phyloP scores from a whole-genome alignment of 2,113 vertebrate genomes.

The Phrynosoma blainvillii region DNA sequence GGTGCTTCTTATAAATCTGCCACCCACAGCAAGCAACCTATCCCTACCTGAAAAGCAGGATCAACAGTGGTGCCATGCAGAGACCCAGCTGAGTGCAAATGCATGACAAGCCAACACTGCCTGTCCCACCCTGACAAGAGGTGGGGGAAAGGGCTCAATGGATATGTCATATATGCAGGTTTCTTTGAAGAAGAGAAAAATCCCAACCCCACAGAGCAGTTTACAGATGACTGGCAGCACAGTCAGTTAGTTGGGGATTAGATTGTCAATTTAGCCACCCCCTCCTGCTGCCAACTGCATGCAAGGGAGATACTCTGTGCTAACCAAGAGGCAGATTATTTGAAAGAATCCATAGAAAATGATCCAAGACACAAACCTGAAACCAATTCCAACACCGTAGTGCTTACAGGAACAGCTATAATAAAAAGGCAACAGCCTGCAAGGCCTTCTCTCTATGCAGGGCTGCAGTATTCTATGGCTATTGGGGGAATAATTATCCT shows the following conservation, averaged over 20 bases:
- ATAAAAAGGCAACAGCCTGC: neutral
- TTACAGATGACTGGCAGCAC: neutral
- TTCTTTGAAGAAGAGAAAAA: neutral
- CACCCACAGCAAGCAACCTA: neutral
- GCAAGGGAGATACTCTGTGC: neutral
- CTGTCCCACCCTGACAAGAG: neutral
- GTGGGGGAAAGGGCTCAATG: neutral
- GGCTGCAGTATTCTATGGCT: neutral
- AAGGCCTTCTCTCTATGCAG: neutral
- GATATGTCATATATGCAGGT: neutral
- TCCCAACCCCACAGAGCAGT: neutral
- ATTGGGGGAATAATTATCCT: conserved; percentile 27
- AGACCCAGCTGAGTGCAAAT: neutral
- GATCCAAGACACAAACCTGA: neutral
- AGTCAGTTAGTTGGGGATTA: neutral
- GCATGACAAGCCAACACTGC: neutral
- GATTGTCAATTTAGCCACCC: neutral
- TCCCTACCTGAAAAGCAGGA: neutral
- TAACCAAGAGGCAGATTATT: neutral
- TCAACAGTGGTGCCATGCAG: too few relatives aligned
- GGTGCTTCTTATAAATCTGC: neutral
- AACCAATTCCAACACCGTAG: neutral
- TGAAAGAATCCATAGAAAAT: neutral
- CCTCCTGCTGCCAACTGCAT: neutral
- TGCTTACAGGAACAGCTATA: neutral